phyloP scores from a whole-genome alignment of 2,888 invertebrate species.

The Cecidostiba fungosa region DNA sequence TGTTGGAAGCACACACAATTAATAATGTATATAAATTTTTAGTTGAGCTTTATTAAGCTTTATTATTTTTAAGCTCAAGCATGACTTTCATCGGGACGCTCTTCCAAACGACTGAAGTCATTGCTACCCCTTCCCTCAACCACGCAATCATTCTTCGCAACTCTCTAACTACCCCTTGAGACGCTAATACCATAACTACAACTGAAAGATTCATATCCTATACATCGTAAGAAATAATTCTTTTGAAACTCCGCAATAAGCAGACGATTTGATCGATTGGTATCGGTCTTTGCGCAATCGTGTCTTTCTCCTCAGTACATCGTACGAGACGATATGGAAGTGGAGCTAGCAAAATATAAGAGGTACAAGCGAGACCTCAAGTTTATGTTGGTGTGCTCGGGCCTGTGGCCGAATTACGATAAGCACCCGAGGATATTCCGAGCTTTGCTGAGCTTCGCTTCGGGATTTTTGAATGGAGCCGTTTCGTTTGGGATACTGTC shows the following conservation, averaged over 20 bases:
- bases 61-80: background rate
- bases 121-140: background rate
- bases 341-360: slow-evolving; percentile 31
- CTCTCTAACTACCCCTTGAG: background rate
- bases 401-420: slow-evolving; percentile 42
- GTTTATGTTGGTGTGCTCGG: slow-evolving; percentile 29
- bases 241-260: background rate
- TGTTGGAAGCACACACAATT: too few relatives aligned
- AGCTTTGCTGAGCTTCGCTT: background rate
- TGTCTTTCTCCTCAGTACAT: background rate
- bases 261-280: slow-evolving; percentile 1
- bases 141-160: background rate
- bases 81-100: background rate
- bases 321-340: slow-evolving; percentile 29
- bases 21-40: background rate
- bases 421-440: background rate
- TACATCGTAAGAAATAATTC: background rate
- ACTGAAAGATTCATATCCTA: slow-evolving; percentile 21
- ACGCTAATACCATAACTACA: background rate
- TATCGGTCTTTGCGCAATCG: background rate
- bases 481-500: slow-evolving; percentile 53
- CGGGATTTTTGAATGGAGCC: background rate
- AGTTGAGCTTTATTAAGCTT: background rate
- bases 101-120: background rate
- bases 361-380: slow-evolving; percentile 29